Evolutionary conservation across 2,797 vertebrate genomes (phyloP).

Genomic region (Champsocephalus esox): DNA sequence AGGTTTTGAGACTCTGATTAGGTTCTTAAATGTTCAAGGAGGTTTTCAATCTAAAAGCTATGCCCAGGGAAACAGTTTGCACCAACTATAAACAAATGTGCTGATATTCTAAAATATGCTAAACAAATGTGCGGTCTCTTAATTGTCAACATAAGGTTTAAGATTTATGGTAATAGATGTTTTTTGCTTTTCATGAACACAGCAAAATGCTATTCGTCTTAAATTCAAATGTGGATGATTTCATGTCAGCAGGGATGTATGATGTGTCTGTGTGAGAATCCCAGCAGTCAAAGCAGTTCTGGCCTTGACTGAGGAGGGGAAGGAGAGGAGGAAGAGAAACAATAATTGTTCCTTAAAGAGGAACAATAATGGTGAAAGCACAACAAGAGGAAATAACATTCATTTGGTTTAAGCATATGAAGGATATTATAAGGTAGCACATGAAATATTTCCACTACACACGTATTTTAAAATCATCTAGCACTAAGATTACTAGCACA

Average conservation of each 20-base stretch:
- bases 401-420: too few relatives aligned
- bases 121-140: not conserved
- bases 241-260: too few relatives aligned
- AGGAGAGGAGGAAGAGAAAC: too few relatives aligned
- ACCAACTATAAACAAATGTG: not conserved
- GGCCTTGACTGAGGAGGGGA: too few relatives aligned
- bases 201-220: not conserved
- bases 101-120: not conserved
- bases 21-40: not conserved
- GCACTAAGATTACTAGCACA: not conserved
- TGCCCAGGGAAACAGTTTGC: not conserved
- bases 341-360: too few relatives aligned
- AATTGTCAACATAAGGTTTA: not conserved
- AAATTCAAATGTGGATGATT: not conserved
- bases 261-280: too few relatives aligned
- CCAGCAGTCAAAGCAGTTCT: too few relatives aligned
- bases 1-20: not conserved
- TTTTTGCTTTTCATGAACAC: not conserved
- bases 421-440: too few relatives aligned
- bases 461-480: not conserved
- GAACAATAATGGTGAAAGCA: too few relatives aligned
- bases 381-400: too few relatives aligned
- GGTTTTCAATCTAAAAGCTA: not conserved
- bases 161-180: not conserved
- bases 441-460: too few relatives aligned